Percentiles rank a stretch among this genome's conserved stretches.
Evolutionary conservation across 2,797 vertebrate genomes (phyloP).

Genomic region (Pipistrellus nathusii): DNA sequence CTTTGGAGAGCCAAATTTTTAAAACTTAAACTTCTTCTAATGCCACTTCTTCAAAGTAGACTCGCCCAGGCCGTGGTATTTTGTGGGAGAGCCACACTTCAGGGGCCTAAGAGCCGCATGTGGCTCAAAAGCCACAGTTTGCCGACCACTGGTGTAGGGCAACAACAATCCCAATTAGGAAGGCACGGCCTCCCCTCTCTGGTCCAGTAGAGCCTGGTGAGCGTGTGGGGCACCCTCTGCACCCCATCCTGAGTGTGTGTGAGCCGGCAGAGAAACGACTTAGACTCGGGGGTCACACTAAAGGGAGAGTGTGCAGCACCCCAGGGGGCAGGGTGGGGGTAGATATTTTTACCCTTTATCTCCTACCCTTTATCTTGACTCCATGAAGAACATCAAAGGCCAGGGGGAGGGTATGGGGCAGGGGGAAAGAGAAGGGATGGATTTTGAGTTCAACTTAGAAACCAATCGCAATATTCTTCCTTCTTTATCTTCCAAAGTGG

Average conservation of each 20-base stretch:
- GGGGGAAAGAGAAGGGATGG: not conserved
- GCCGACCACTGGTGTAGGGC: too few relatives aligned
- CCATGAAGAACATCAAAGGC: not conserved
- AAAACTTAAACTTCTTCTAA: too few relatives aligned
- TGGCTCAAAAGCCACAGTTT: too few relatives aligned
- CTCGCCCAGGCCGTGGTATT: too few relatives aligned
- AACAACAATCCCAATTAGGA: not conserved
- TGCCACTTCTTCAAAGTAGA: too few relatives aligned
- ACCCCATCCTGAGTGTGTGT: not conserved
- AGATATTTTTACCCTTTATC: not conserved
- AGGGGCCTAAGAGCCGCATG: too few relatives aligned
- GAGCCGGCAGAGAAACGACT: constrained; percentile 1
- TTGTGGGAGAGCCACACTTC: too few relatives aligned
- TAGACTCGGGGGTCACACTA: not conserved
- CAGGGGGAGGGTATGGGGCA: not conserved
- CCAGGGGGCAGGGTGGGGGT: not conserved
- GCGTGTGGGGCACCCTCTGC: not conserved
- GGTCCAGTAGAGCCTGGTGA: not conserved
- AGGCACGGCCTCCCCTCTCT: not conserved
- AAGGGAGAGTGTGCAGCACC: not conserved
- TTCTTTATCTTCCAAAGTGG: not conserved
- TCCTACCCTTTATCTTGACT: not conserved
- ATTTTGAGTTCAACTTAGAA: constrained; percentile 30
- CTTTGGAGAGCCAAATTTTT: too few relatives aligned
- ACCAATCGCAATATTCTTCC: not conserved